Evolutionary conservation across 2,888 invertebrate species (phyloP).

Genomic region (Agonum fuliginosum): DNA sequence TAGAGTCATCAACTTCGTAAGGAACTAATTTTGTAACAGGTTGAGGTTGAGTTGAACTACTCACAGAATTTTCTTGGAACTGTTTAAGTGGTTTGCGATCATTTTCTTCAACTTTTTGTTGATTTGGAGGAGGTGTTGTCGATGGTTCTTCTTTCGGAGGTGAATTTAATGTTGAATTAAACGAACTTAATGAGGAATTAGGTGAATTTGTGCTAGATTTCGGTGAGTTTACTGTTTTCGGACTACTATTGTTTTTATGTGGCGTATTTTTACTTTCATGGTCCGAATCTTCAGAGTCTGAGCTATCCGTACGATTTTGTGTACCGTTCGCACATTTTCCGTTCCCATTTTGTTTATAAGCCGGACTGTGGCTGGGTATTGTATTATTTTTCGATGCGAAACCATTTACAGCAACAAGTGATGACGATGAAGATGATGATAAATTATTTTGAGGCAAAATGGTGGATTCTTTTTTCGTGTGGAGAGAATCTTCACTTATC

Average conservation of each 20-base stretch:
- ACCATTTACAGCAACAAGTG: conserved; percentile 66
- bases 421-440: conserved; percentile 62
- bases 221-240: conserved; percentile 25
- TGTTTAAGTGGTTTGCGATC: conserved; percentile 6
- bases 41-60: conserved; percentile 36
- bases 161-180: conserved; percentile 40
- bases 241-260: conserved; percentile 31
- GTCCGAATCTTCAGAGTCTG: conserved; percentile 40
- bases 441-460: conserved; percentile 43
- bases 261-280: not conserved
- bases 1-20: conserved; percentile 71
- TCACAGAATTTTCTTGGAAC: conserved; percentile 40
- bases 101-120: conserved; percentile 57
- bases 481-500: conserved; percentile 45
- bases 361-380: conserved; percentile 30
- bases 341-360: conserved; percentile 46
- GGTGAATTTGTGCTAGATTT: conserved; percentile 36
- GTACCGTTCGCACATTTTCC: conserved; percentile 44
- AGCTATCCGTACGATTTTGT: conserved; percentile 20
- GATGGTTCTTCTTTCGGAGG: conserved; percentile 39
- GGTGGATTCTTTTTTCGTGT: conserved; percentile 44
- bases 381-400: conserved; percentile 63
- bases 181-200: conserved; percentile 43
- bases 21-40: conserved; percentile 68
- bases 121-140: not conserved